Conservation (phyloP, 2,888 invertebrate species). For the Oscheius sp. region DNA sequence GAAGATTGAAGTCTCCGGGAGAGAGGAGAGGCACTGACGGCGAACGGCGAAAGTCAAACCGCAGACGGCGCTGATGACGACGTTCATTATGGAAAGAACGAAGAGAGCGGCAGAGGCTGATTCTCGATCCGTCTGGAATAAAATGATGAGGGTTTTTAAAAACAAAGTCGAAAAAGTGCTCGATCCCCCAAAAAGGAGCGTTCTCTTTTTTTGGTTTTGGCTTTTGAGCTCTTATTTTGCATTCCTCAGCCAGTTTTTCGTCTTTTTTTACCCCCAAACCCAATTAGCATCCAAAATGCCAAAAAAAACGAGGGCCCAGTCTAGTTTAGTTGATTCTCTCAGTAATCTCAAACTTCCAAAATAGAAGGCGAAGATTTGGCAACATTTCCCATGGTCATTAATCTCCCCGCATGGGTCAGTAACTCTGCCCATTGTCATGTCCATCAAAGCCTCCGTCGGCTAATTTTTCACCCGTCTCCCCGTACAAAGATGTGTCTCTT, state of each 20-base stretch:
- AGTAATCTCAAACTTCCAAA: no score
- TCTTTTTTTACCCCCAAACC: no score
- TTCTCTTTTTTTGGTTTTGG: neutral
- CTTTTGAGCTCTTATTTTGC: neutral
- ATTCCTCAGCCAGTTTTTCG: no score
- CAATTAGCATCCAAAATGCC: neutral
- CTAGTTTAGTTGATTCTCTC: no score
- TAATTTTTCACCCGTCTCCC: constrained; percentile 8
- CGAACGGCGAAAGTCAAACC: constrained; percentile 27
- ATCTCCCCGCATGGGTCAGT: constrained; percentile 14
- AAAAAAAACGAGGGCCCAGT: neutral
- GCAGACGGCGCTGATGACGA: constrained; percentile 33
- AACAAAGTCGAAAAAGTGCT: neutral
- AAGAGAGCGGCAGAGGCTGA: constrained; percentile 59
- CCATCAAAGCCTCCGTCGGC: constrained; percentile 1
- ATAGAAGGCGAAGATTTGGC: no score
- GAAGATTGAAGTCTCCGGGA: constrained; percentile 55
- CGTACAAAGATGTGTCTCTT: neutral
- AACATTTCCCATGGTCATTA: neutral
- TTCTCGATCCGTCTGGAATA: constrained; percentile 54
- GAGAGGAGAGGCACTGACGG: constrained; percentile 38
- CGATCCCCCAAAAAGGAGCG: neutral
- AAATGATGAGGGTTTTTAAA: no score
- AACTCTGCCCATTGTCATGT: constrained; percentile 9
- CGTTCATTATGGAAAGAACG: constrained; percentile 32